These are phyloP conservation scores for Clarias pachynema DNA, from an alignment of 2,797 vertebrate genomes.

Conservation along the genomic window DNA sequence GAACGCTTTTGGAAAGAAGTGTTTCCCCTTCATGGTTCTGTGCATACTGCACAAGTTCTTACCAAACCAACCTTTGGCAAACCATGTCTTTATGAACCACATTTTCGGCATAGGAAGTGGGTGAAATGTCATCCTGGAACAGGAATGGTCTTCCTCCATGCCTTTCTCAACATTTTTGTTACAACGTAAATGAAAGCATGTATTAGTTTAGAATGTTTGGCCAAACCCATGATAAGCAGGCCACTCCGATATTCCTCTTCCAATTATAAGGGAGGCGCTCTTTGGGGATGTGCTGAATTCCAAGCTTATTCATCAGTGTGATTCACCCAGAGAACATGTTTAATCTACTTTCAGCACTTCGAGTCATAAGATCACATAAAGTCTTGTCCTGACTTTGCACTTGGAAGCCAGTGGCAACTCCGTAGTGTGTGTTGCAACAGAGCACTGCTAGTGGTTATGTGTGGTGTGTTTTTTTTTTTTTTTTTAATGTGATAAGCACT, in stretches of 20 bases:
- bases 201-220: neutral
- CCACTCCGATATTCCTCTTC: neutral
- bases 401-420: neutral
- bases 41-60: neutral
- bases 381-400: neutral
- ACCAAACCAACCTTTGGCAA: neutral
- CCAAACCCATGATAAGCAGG: neutral
- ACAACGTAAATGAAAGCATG: neutral
- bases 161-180: neutral
- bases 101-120: neutral
- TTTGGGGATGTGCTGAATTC: neutral
- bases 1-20: neutral
- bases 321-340: neutral
- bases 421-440: neutral
- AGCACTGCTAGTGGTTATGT: neutral
- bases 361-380: too few species aligned
- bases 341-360: neutral
- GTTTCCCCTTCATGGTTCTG: neutral
- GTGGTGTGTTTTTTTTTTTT: too few species aligned
- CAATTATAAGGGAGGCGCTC: neutral
- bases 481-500: slow-evolving; percentile 1
- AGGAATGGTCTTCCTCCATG: neutral
- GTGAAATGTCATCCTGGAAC: neutral
- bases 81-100: neutral
- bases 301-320: neutral